These are phyloP conservation scores for Sinotaia quadrata DNA, from an alignment of 2,888 invertebrate genomes.

Conservation along the genomic window DNA sequence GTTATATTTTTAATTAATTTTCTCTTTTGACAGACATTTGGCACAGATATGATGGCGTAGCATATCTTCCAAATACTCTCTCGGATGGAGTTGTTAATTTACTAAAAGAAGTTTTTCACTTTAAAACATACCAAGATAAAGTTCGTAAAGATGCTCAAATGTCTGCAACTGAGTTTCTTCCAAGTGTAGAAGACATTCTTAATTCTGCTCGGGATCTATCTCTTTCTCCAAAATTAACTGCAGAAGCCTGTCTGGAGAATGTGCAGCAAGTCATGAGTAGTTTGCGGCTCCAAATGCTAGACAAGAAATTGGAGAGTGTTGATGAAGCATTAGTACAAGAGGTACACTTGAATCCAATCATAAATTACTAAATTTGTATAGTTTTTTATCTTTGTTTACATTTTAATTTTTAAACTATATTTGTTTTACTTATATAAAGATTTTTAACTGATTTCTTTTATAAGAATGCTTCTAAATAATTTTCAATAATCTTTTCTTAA, in stretches of 20 bases:
- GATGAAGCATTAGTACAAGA: conserved; percentile 3
- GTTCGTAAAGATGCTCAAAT: conserved; percentile 1
- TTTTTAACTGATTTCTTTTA: no score
- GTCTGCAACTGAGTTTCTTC: conserved; percentile 11
- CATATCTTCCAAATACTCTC: conserved; percentile 12
- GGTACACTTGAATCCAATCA: no score
- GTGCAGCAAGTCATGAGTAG: conserved; percentile 14
- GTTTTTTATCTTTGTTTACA: no score
- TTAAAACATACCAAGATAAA: neutral
- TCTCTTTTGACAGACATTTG: conserved; percentile 16
- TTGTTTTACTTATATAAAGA: no score
- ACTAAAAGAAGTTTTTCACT: neutral
- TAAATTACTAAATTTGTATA: no score
- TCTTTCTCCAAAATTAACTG: neutral
- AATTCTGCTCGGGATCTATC: neutral
- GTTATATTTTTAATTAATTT: no score
- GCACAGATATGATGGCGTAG: conserved; percentile 27
- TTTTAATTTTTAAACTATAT: no score
- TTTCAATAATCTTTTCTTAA: no score
- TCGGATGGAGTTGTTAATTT: neutral
- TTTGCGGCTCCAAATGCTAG: conserved; percentile 20
- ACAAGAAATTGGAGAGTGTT: neutral
- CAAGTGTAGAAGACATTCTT: neutral
- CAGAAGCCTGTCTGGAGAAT: conserved; percentile 14
- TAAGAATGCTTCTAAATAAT: no score